Evolutionary conservation across 2,888 invertebrate species (phyloP).

Genomic region (Elegia similella): DNA sequence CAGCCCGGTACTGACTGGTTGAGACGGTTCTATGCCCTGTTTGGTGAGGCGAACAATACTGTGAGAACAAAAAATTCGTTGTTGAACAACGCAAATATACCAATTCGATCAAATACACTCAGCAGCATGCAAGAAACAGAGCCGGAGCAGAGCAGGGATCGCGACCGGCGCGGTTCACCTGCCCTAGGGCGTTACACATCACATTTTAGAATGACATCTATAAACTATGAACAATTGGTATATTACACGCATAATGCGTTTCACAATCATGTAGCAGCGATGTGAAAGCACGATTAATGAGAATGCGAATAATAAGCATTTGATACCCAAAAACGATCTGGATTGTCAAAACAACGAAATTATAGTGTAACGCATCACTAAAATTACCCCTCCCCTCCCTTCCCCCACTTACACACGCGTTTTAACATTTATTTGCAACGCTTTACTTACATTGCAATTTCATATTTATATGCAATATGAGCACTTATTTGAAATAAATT

Average conservation of each 20-base stretch:
- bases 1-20: neutral
- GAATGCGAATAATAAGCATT: constrained; percentile 20
- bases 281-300: constrained; percentile 23
- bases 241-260: constrained; percentile 1
- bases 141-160: neutral
- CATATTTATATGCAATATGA: neutral
- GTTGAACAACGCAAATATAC: neutral
- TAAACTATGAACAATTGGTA: neutral
- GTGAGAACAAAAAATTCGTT: neutral
- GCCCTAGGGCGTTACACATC: neutral
- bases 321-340: neutral
- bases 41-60: neutral
- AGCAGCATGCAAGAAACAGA: neutral
- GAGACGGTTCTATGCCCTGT: neutral
- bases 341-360: neutral
- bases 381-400: constrained; percentile 1
- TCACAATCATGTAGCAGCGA: neutral
- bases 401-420: constrained; percentile 4
- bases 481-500: neutral
- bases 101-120: neutral
- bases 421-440: neutral
- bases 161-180: constrained; percentile 1
- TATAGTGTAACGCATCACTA: neutral
- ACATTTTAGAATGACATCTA: neutral
- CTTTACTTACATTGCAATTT: constrained; percentile 2